Conservation (phyloP, 2,888 invertebrate genomes). For the Caenorhabditis wallacei region DNA sequence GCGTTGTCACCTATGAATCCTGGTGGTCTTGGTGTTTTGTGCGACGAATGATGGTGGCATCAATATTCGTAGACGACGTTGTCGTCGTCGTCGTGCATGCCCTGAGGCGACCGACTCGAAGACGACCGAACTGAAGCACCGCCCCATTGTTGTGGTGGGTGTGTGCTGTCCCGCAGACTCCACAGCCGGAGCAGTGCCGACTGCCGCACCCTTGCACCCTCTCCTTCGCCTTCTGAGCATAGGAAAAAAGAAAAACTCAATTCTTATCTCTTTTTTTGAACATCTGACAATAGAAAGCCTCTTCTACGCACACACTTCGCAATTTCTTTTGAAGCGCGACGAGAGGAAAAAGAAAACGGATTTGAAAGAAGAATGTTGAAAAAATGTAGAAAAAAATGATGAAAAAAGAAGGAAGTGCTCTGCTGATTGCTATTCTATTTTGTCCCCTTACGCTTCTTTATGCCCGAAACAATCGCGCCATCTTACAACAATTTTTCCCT, state of each 20-base stretch:
- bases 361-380: conserved; percentile 36
- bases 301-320: conserved; percentile 22
- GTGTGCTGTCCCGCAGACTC: conserved; percentile 38
- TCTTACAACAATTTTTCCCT: background rate
- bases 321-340: background rate
- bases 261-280: conserved; percentile 64
- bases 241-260: conserved; percentile 51
- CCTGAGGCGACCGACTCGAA: conserved; percentile 63
- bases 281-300: conserved; percentile 55
- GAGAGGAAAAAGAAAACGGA: conserved; percentile 35
- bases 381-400: conserved; percentile 49
- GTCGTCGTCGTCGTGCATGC: conserved; percentile 58
- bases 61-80: conserved; percentile 62
- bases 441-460: conserved; percentile 21
- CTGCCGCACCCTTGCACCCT: conserved; percentile 60
- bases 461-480: conserved; percentile 22
- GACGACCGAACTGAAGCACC: conserved; percentile 62
- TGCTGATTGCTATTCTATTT: conserved; percentile 56
- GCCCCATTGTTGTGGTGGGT: conserved; percentile 61
- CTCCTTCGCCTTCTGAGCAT: conserved; percentile 47
- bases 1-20: conserved; percentile 48
- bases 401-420: conserved; percentile 48
- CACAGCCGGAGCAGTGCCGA: conserved; percentile 14
- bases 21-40: conserved; percentile 33
- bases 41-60: conserved; percentile 57